Conservation (phyloP, 2,113 vertebrate genomes). For the Cisticola juncidis region DNA sequence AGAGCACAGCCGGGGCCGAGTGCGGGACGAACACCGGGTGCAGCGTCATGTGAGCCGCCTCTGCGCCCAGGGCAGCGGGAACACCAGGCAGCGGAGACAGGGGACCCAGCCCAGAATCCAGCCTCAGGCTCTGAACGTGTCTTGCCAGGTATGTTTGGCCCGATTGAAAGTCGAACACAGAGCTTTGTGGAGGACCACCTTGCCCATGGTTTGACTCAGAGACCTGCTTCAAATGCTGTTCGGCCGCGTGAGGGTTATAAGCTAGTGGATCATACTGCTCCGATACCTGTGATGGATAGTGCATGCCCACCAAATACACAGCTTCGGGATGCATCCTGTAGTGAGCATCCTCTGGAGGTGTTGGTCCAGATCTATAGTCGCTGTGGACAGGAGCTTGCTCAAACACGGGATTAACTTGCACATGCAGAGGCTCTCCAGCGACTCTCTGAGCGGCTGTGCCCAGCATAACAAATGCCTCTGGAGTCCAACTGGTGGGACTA, state of each 20-base stretch:
- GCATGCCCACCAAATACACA: conserved; percentile 77
- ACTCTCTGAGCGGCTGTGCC: conserved; percentile 81
- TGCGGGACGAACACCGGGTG: conserved; percentile 85
- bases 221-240: conserved; percentile 70
- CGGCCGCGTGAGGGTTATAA: conserved; percentile 56
- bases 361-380: conserved; percentile 83
- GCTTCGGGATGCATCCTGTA: conserved; percentile 87
- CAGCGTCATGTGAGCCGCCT: conserved; percentile 77
- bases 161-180: conserved; percentile 84
- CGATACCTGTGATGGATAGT: conserved; percentile 74
- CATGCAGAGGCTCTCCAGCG: conserved; percentile 81
- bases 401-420: conserved; percentile 75
- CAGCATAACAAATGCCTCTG: conserved; percentile 78
- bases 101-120: conserved; percentile 76
- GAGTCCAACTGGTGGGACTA: conserved; percentile 77
- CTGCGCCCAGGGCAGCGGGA: conserved; percentile 76
- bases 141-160: conserved; percentile 81
- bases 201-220: conserved; percentile 74
- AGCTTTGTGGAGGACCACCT: conserved; percentile 74
- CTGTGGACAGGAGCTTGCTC: conserved; percentile 82
- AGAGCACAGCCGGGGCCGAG: conserved; percentile 88
- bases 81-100: conserved; percentile 72
- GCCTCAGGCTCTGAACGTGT: conserved; percentile 80
- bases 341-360: conserved; percentile 81
- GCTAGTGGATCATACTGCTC: conserved; percentile 75